phyloP scores from a whole-genome alignment of 2,888 invertebrate species.

The Hyles lineata region DNA sequence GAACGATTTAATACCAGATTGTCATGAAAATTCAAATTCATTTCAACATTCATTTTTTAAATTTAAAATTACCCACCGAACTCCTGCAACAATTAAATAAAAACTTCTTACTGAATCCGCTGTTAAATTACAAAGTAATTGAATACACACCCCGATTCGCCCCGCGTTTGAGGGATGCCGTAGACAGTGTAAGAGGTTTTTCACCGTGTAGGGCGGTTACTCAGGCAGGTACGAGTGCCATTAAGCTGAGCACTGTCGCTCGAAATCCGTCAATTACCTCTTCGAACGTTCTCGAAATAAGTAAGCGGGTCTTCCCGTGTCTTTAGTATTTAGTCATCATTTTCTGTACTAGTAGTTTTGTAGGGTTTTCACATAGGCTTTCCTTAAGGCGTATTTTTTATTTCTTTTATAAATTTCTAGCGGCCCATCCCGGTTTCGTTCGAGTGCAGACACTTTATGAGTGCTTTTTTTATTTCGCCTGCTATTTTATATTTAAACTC shows the following conservation, averaged over 20 bases:
- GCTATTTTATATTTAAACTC: too few relatives aligned
- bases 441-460: too few relatives aligned
- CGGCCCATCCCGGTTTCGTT: too few relatives aligned
- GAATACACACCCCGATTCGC: not conserved
- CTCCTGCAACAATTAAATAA: not conserved
- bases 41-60: too few relatives aligned
- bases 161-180: not conserved
- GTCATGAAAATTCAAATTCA: too few relatives aligned
- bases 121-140: not conserved
- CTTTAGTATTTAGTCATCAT: not conserved
- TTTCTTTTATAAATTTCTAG: too few relatives aligned
- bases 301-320: not conserved
- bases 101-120: not conserved
- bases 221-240: constrained; percentile 1
- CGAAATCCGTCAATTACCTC: constrained; percentile 6
- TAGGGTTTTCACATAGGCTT: too few relatives aligned
- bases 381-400: too few relatives aligned
- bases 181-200: constrained; percentile 3
- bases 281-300: constrained; percentile 6
- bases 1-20: too few relatives aligned
- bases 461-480: too few relatives aligned
- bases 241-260: constrained; percentile 3
- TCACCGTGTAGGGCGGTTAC: not conserved
- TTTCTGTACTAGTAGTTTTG: too few relatives aligned
- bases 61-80: too few relatives aligned